Evolutionary conservation across 1,140 invertebrate genomes (phyloP).

Genomic region (Metopolophium dirhodum): DNA sequence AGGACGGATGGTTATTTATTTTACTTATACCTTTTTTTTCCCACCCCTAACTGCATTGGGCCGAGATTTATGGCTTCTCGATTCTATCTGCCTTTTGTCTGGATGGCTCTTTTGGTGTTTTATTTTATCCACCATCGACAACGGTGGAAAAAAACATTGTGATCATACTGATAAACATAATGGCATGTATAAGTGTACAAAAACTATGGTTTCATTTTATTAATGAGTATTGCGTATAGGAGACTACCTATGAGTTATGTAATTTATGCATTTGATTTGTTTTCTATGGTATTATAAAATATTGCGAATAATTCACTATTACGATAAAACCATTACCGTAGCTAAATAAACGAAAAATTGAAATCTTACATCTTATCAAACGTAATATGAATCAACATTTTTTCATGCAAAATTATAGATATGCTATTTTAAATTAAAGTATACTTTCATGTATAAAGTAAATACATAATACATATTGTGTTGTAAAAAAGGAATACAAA

Average conservation of each 20-base stretch:
- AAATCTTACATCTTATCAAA: background rate
- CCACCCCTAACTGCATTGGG: too few species aligned
- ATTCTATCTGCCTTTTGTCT: background rate
- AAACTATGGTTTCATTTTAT: background rate
- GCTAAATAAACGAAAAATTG: background rate
- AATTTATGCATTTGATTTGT: background rate
- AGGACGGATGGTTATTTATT: constrained; percentile 33
- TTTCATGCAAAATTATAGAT: background rate
- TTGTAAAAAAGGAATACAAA: background rate
- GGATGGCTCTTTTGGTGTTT: background rate
- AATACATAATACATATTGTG: too few species aligned
- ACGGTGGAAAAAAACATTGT: background rate
- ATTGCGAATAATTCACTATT: background rate
- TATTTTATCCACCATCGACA: background rate
- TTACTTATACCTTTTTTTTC: constrained; percentile 32
- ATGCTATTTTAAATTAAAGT: background rate
- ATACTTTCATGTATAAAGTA: background rate
- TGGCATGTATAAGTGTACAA: background rate
- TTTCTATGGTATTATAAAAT: background rate
- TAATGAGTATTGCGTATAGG: background rate
- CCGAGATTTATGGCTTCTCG: constrained; percentile 4
- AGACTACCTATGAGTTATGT: too few species aligned
- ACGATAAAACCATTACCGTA: background rate
- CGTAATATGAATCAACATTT: background rate
- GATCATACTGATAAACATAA: background rate